Evolutionary conservation across 2,888 invertebrate species (phyloP).

Genomic region (Mantis religiosa): DNA sequence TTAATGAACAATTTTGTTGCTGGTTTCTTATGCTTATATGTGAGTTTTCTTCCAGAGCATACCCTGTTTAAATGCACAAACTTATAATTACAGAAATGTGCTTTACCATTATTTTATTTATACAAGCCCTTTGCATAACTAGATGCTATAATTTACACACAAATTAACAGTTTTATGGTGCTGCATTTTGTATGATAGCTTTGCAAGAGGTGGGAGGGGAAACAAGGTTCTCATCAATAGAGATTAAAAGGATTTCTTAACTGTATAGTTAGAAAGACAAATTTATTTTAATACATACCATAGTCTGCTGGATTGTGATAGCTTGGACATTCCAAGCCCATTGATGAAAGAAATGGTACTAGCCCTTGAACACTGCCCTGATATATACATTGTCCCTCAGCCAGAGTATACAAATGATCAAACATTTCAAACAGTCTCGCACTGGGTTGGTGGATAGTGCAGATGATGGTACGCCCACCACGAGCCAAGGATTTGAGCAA

Average conservation of each 20-base stretch:
- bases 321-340: constrained; percentile 85
- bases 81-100: too few relatives aligned
- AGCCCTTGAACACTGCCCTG: constrained; percentile 77
- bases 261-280: background rate
- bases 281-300: constrained; percentile 51
- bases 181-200: too few relatives aligned
- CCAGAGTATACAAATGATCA: constrained; percentile 85
- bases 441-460: constrained; percentile 95
- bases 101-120: too few relatives aligned
- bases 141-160: too few relatives aligned
- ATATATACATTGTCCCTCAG: constrained; percentile 91
- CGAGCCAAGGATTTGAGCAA: constrained; percentile 82
- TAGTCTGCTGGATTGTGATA: constrained; percentile 98
- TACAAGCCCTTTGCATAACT: too few relatives aligned
- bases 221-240: too few relatives aligned
- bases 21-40: too few relatives aligned
- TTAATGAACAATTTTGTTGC: too few relatives aligned
- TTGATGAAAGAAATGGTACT: constrained; percentile 80
- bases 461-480: constrained; percentile 85
- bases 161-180: too few relatives aligned
- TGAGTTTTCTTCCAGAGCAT: too few relatives aligned
- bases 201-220: too few relatives aligned
- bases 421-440: constrained; percentile 95
- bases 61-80: too few relatives aligned
- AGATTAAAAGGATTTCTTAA: background rate